Conservation (phyloP, 2,888 invertebrate species). For the Coelogynopora nodosa region DNA sequence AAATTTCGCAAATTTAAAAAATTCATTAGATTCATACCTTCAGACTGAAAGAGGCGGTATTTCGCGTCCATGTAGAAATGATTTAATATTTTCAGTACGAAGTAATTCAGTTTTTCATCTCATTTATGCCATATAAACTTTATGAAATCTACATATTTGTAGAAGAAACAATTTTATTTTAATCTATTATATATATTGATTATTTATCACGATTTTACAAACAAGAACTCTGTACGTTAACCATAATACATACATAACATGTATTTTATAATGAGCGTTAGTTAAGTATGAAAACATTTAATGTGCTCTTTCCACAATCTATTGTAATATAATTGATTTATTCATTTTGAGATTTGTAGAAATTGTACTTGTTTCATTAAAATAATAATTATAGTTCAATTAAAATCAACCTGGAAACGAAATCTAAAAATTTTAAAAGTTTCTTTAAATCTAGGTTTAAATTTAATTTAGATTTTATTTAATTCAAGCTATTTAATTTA, state of each 20-base stretch:
- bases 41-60: no score
- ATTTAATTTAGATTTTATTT: no score
- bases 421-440: not conserved
- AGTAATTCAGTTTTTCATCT: no score
- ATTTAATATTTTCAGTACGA: no score
- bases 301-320: not conserved
- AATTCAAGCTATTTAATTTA: not conserved
- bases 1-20: no score
- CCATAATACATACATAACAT: not conserved
- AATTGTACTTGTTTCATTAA: not conserved
- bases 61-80: no score
- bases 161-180: not conserved
- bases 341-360: not conserved
- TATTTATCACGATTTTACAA: not conserved
- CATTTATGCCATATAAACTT: no score
- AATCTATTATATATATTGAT: no score
- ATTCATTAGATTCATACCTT: no score
- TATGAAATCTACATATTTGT: not conserved
- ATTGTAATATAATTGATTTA: conserved; percentile 5
- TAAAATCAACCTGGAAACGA: not conserved
- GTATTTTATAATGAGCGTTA: no score
- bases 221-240: not conserved
- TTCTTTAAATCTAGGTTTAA: no score
- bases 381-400: conserved; percentile 13
- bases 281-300: no score